A percentile compares a stretch with the other conserved stretches of the same genome.
phyloP scores from a whole-genome alignment of 1,140 invertebrate genomes.

The Drosophila bocki region DNA sequence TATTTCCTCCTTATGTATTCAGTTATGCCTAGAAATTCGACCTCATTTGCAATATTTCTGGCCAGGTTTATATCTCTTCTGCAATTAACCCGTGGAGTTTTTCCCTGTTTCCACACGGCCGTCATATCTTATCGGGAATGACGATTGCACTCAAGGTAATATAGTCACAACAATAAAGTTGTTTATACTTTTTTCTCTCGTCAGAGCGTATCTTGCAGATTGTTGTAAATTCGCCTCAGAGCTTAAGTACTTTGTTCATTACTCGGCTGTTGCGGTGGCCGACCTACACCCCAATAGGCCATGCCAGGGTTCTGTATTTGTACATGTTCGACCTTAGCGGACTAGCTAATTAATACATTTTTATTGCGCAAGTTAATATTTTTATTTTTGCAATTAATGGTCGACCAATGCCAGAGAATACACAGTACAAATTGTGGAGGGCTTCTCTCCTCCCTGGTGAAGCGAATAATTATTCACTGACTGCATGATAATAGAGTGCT shows the following conservation, averaged over 20 bases:
- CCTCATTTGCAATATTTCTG: background rate
- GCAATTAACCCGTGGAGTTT: constrained; percentile 5
- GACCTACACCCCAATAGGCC: constrained; percentile 29
- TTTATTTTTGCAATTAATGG: constrained; percentile 30
- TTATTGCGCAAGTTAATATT: constrained; percentile 35
- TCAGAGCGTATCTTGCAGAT: constrained; percentile 14
- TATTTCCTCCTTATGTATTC: background rate
- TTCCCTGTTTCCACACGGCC: background rate
- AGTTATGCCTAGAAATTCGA: background rate
- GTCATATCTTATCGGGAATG: constrained; percentile 25
- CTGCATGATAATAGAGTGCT: constrained; percentile 19
- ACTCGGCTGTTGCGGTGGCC: constrained; percentile 6
- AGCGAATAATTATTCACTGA: constrained; percentile 38
- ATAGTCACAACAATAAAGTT: constrained; percentile 11
- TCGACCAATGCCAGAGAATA: constrained; percentile 14
- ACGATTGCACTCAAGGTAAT: constrained; percentile 6
- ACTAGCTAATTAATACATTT: constrained; percentile 53
- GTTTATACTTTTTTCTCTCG: constrained; percentile 11
- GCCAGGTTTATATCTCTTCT: background rate
- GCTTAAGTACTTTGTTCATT: constrained; percentile 20
- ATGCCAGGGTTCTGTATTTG: constrained; percentile 26
- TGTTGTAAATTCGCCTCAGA: constrained; percentile 11
- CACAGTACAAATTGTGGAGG: background rate
- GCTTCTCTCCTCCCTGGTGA: constrained; percentile 5
- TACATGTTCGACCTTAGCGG: constrained; percentile 39